Percentiles rank a stretch among this genome's conserved stretches.
phyloP scores from a whole-genome alignment of 2,113 vertebrate genomes.

The Rallus limicola region DNA sequence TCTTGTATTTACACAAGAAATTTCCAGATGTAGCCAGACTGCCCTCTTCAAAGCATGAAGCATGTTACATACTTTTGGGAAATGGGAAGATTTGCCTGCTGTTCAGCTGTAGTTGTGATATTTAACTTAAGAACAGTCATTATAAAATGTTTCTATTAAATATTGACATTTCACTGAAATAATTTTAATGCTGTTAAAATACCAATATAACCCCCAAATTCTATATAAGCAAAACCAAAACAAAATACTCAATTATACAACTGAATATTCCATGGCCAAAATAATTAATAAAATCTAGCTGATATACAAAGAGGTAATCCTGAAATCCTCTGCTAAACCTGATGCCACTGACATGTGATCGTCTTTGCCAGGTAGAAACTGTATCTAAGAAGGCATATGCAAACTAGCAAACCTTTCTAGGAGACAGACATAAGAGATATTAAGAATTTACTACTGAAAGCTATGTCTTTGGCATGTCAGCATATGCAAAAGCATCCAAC shows the following conservation, averaged over 20 bases:
- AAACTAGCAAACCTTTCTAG: background rate
- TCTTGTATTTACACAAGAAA: constrained; percentile 72
- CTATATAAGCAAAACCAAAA: background rate
- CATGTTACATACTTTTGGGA: background rate
- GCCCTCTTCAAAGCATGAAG: constrained; percentile 58
- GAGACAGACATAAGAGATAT: background rate
- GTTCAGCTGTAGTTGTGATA: background rate
- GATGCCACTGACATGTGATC: background rate
- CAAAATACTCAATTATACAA: background rate
- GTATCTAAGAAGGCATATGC: background rate
- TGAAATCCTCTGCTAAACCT: background rate
- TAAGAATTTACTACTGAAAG: background rate
- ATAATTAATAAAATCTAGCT: background rate
- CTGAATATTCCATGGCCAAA: background rate
- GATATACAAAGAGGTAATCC: background rate
- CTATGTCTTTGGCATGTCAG: background rate
- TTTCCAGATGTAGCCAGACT: constrained; percentile 69
- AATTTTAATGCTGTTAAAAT: background rate
- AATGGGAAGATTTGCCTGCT: background rate
- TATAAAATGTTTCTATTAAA: constrained; percentile 10
- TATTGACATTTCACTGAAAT: background rate
- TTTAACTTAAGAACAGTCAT: background rate
- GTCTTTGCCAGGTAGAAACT: background rate
- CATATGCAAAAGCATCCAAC: background rate
- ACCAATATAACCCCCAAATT: background rate